phyloP scores from a whole-genome alignment of 2,113 vertebrate species.

The Triplophysa siluroides region DNA sequence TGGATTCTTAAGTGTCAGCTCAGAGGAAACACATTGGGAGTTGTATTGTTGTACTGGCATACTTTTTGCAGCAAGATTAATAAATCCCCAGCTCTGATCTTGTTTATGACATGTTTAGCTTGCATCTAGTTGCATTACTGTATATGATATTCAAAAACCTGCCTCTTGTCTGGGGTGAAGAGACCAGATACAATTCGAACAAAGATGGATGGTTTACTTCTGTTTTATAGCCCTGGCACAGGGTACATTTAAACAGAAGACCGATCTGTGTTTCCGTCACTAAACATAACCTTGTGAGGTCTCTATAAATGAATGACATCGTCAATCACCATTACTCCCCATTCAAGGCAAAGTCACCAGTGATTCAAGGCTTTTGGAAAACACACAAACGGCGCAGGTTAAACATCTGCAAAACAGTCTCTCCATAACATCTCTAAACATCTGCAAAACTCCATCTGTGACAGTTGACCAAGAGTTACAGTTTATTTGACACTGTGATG shows the following conservation, averaged over 20 bases:
- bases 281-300: constrained; percentile 37
- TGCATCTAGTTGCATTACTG: neutral
- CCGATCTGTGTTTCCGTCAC: constrained; percentile 10
- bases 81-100: neutral
- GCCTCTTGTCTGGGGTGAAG: neutral
- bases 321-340: constrained; percentile 37
- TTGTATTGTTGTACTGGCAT: too few relatives aligned
- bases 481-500: neutral
- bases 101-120: neutral
- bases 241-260: constrained; percentile 6
- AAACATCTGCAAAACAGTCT: neutral
- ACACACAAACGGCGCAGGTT: neutral
- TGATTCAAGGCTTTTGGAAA: constrained; percentile 26
- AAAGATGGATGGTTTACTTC: neutral
- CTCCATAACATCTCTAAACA: too few relatives aligned
- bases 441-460: neutral
- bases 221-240: neutral
- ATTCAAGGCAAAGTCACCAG: constrained; percentile 11
- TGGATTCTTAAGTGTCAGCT: neutral
- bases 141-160: neutral
- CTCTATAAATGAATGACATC: constrained; percentile 29
- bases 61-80: neutral
- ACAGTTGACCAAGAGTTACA: neutral
- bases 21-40: neutral
- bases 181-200: neutral